A percentile compares a stretch with the other conserved stretches of the same genome.
Evolutionary conservation across 2,797 vertebrate species (phyloP).

Genomic region (Coregonus sp.): DNA sequence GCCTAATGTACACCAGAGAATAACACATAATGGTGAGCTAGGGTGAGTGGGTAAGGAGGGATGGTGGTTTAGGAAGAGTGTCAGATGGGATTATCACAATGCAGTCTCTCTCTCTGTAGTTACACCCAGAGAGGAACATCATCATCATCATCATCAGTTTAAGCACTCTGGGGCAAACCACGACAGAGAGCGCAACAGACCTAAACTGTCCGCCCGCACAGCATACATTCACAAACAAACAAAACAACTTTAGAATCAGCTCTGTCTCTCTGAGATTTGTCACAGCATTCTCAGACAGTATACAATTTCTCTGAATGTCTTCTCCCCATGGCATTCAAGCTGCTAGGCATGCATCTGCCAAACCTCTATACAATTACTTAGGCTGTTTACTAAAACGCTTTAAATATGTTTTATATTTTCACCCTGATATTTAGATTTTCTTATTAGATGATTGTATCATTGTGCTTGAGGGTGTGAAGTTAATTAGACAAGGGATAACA

Average conservation of each 20-base stretch:
- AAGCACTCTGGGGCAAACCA: not conserved
- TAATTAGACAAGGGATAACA: not conserved
- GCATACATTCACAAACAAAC: no score
- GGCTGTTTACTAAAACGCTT: no score
- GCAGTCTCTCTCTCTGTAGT: not conserved
- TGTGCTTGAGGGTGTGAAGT: not conserved
- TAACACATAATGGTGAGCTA: not conserved
- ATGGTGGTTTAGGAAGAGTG: not conserved
- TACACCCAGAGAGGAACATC: not conserved
- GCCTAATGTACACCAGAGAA: not conserved
- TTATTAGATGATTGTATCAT: not conserved
- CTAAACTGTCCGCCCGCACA: not conserved
- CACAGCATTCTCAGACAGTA: no score
- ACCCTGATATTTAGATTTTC: not conserved
- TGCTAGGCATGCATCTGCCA: no score
- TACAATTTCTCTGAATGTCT: no score
- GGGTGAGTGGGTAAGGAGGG: not conserved
- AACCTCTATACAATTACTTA: no score
- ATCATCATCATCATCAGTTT: not conserved
- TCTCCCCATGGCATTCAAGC: no score
- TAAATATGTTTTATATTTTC: not conserved
- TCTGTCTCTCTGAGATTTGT: no score
- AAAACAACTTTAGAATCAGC: no score
- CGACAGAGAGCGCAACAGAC: not conserved
- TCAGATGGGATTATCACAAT: not conserved